Evolutionary conservation across 2,113 vertebrate genomes (phyloP).

Genomic region (Lepisosteus oculatus): DNA sequence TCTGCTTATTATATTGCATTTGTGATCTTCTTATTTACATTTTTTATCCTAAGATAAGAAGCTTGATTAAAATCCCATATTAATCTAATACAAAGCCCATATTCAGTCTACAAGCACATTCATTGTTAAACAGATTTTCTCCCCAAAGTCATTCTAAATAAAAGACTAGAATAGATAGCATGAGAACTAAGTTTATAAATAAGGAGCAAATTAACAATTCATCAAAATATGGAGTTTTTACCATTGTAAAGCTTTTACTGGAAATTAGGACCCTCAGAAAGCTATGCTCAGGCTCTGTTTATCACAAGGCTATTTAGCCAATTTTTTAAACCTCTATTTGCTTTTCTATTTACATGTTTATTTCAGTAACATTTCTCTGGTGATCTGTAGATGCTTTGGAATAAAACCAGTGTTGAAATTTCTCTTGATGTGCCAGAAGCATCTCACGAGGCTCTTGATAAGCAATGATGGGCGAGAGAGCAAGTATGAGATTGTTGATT

Average conservation of each 20-base stretch:
- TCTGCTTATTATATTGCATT: too few relatives aligned
- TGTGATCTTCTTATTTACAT: too few relatives aligned
- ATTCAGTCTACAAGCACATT: neutral
- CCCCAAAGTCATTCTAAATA: neutral
- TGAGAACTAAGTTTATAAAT: neutral
- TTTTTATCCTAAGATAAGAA: too few relatives aligned
- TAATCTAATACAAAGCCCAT: constrained; percentile 1
- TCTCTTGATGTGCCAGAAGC: constrained; percentile 3
- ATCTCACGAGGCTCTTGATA: neutral
- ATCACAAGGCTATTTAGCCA: too few relatives aligned
- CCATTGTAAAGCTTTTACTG: neutral
- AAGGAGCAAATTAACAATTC: neutral
- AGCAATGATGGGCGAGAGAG: neutral
- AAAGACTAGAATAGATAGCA: neutral
- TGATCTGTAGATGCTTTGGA: too few relatives aligned
- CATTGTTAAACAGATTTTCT: neutral
- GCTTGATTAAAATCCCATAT: neutral
- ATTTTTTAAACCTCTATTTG: too few relatives aligned
- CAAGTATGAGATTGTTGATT: constrained; percentile 21
- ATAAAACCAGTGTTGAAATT: too few relatives aligned
- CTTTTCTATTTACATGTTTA: too few relatives aligned
- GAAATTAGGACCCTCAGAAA: too few relatives aligned
- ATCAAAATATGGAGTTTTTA: neutral
- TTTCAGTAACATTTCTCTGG: too few relatives aligned
- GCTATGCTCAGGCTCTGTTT: too few relatives aligned